Evolutionary conservation across 2,113 vertebrate genomes (phyloP), one percentile per base, ranked within the genome.

Genomic region (Seriola quinqueradiata): DNA sequence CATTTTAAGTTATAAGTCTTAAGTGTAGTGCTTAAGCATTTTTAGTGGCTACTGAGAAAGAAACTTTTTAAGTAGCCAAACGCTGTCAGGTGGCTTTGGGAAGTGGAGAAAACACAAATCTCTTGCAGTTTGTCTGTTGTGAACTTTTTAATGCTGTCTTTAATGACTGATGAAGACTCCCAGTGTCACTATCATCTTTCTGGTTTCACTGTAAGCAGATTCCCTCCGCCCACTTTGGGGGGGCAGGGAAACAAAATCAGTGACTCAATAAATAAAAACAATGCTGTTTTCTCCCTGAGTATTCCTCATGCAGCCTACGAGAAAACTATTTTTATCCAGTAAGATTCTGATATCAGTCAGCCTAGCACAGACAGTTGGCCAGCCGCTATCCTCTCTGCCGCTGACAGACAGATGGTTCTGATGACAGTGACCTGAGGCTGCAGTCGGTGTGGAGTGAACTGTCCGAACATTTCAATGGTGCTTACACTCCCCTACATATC

Each of bases 241-340:
- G 57, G 25, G 40, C 2, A 5, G 14, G 23, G 14, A 17, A 5
- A 25, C 28, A 44, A 28, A 48, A 48, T 5, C 14, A 48, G 14
- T 67, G 12, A 44, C 38, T 66, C 63, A 66, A 14, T 64, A 46
- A 66, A 66, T 16, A 16, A 23, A 16, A 44, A 66, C n/a, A 66
- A 14, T 44, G 11, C n/a, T 17, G n/a, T 44, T 58, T 25, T 46
- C 40, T 42, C 28, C 63, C 21, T 13, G 38, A 13, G 55, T 57
- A 28, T 28, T n/a, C 10, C 21, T 55, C 52, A 55, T 9, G 19
- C 52, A 55, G 52, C 52, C 55, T 58, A 25, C 10, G 23, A 25
- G 23, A 25, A 14, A 58, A 58, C 23, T 13, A 25, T 25, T 58
- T 58, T 25, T 58, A 23, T 5, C 55, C 23, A 57, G 11, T 13